A percentile compares a stretch with the other conserved stretches of the same genome.
These are phyloP conservation scores for Nanger granti DNA, from an alignment of 2,113 vertebrate genomes.

Conservation along the genomic window DNA sequence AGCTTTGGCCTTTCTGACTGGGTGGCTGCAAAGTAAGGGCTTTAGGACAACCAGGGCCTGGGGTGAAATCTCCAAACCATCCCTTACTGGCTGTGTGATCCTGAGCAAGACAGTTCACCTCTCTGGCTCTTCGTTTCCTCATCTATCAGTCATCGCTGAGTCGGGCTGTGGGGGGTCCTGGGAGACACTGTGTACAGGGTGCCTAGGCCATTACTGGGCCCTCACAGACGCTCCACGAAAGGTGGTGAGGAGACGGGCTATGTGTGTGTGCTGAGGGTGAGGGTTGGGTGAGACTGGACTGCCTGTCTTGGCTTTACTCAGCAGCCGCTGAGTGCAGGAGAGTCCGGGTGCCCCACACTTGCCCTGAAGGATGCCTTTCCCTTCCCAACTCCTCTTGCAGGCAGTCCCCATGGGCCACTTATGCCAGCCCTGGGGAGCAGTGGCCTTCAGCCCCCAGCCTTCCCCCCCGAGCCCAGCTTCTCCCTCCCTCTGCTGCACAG, in stretches of 20 bases:
- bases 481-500: background rate
- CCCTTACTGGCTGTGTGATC: background rate
- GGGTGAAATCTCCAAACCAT: background rate
- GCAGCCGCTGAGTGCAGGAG: background rate
- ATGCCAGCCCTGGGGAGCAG: rapidly evolving
- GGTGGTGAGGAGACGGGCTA: background rate
- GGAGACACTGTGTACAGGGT: background rate
- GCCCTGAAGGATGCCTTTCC: background rate
- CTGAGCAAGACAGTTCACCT: background rate
- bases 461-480: background rate
- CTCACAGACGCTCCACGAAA: background rate
- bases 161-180: background rate
- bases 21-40: background rate
- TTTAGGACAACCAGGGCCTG: background rate
- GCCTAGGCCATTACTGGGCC: too few relatives aligned
- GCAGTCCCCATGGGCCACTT: background rate
- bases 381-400: too few relatives aligned
- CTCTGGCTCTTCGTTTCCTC: background rate
- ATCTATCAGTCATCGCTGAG: background rate
- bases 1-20: background rate
- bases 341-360: background rate
- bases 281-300: background rate
- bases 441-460: background rate
- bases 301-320: background rate
- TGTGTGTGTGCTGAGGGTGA: background rate